Conservation (phyloP, 2,113 vertebrate species). For the Leptodactylus fuscus region DNA sequence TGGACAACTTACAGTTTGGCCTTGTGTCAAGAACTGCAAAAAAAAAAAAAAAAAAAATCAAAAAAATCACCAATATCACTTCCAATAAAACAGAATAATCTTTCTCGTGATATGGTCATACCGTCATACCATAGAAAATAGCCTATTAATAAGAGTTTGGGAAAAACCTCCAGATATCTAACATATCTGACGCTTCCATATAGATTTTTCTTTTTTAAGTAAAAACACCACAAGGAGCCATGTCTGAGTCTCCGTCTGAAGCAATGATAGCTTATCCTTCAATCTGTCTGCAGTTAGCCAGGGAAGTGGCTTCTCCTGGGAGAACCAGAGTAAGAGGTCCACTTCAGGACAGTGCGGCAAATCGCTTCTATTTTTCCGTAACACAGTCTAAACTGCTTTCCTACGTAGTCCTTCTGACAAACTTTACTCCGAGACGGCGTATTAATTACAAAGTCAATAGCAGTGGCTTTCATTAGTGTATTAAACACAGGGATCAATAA, state of each 20-base stretch:
- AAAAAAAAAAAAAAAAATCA: too few relatives aligned
- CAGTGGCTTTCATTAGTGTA: conserved; percentile 80
- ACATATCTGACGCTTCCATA: background rate
- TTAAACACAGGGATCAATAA: conserved; percentile 80
- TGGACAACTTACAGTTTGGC: background rate
- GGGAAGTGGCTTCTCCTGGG: conserved; percentile 52
- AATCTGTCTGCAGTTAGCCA: conserved; percentile 35
- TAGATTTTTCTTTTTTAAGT: conserved; percentile 27
- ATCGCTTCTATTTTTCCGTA: conserved; percentile 71
- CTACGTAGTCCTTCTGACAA: conserved; percentile 29
- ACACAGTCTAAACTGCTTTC: conserved; percentile 69
- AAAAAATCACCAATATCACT: background rate
- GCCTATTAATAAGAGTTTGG: background rate
- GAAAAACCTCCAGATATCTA: background rate
- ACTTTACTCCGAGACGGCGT: conserved; percentile 77
- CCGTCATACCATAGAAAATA: background rate
- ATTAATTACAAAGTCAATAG: conserved; percentile 82
- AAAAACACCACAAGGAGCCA: conserved; percentile 47
- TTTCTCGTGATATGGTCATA: background rate
- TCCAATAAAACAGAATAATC: background rate
- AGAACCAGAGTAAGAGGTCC: conserved; percentile 65
- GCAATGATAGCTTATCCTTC: conserved; percentile 32
- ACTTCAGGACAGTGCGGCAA: conserved; percentile 67
- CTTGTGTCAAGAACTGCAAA: background rate
- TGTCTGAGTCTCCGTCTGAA: conserved; percentile 17